Evolutionary conservation across 2,113 vertebrate genomes (phyloP), one percentile per base, ranked within the genome.

Genomic region (Oxygymnocypris stewartii): DNA sequence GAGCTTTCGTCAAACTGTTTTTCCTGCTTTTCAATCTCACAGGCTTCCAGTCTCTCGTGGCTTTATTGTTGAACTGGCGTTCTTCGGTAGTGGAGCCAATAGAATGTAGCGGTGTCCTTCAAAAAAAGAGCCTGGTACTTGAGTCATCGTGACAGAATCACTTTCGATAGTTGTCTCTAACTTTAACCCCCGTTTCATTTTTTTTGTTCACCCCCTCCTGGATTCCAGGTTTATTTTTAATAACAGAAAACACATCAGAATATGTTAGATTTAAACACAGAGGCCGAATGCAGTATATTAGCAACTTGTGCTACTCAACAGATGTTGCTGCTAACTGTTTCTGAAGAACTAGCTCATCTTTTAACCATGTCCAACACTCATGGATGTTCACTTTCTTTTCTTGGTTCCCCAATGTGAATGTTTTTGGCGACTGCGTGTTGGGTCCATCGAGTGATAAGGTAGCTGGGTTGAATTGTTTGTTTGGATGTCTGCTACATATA

Each of bases 401-500:
- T 85, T 90, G 91, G 93, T 94, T 94, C 94, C 95, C 94, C 93
- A 93, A 94, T 93, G 92, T 94, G 95, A 95, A 94, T 94, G 95
- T 95, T 91, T 93, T 86, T 88, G 94, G 93, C 91, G 89, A 93
- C 89, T 92, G 94, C 94, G 93, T 95, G 96, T 96, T 94, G 95
- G 95, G 94, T 96, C 95, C 94, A 96, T 94, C 93, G 96, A 95
- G 96, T 96, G 97, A 95, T 92, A 92, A 95, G 95, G 93, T 96
- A 96, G 95, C 95, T 95, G 97, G 96, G 75, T 77, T 73, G 42
- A 37, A 93, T 95, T 96, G 96, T 97, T 95, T 96, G 96, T 97
- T 95, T 96, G 97, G 96, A 96, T 97, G 97, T 97, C 96, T 97
- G 96, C 96, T 97, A 95, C 96, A 96, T 97, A 95, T 96, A 96